phyloP scores from a whole-genome alignment of 2,888 invertebrate species.

The Cotesia congregata region DNA sequence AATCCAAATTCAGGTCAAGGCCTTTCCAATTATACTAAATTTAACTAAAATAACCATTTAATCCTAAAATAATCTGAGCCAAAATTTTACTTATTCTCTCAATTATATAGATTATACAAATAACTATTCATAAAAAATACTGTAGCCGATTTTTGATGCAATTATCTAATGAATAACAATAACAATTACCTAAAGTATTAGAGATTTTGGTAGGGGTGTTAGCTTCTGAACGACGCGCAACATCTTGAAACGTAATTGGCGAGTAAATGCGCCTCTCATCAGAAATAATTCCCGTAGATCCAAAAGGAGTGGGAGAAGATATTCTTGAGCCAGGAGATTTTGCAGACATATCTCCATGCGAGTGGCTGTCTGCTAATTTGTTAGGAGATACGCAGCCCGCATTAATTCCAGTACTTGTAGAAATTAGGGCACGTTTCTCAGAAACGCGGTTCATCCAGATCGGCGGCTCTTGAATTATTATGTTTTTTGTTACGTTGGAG shows the following conservation, averaged over 20 bases:
- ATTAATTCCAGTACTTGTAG: conserved; percentile 33
- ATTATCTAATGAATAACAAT: neutral
- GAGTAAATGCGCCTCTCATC: conserved; percentile 84
- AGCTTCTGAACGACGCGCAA: conserved; percentile 83
- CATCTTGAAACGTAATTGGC: conserved; percentile 88
- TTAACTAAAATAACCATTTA: no score
- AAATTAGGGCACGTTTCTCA: conserved; percentile 61
- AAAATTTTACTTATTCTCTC: no score
- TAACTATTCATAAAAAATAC: no score
- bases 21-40: no score
- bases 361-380: neutral
- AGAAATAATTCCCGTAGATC: conserved; percentile 60
- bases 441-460: conserved; percentile 68
- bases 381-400: conserved; percentile 1
- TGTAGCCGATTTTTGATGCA: no score
- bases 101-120: no score
- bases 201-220: conserved; percentile 79
- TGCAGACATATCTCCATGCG: neutral
- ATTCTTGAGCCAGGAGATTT: conserved; percentile 30
- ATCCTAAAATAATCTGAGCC: no score
- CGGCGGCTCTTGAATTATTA: conserved; percentile 60
- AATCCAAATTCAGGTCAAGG: no score
- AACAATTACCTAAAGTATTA: conserved; percentile 62
- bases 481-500: conserved; percentile 69
- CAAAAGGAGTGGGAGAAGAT: conserved; percentile 47